A percentile compares a stretch with the other conserved stretches of the same genome.
Evolutionary conservation across 2,888 invertebrate genomes (phyloP).

Genomic region (Mactromeris polynyma): DNA sequence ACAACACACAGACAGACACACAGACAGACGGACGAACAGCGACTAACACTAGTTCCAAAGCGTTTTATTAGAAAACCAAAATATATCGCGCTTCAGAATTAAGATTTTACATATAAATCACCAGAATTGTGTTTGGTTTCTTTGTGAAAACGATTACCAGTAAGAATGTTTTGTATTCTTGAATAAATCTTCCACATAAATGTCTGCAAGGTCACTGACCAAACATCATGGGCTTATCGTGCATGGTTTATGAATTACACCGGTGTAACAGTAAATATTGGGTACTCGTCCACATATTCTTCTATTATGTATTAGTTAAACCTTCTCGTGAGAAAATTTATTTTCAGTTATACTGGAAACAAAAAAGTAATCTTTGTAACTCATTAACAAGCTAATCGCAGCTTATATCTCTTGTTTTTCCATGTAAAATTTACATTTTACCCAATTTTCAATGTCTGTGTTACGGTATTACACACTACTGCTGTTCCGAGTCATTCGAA

Average conservation of each 20-base stretch:
- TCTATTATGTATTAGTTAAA: neutral
- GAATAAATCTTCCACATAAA: too few species aligned
- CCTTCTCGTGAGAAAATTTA: slow-evolving; percentile 55
- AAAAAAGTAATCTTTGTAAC: slow-evolving; percentile 40
- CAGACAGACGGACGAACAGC: too few species aligned
- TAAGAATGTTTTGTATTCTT: too few species aligned
- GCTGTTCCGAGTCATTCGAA: slow-evolving; percentile 55
- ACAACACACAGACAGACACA: too few species aligned
- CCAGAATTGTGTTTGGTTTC: too few species aligned
- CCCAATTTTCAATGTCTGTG: slow-evolving; percentile 37
- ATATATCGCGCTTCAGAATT: too few species aligned
- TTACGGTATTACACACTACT: slow-evolving; percentile 38
- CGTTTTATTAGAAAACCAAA: too few species aligned
- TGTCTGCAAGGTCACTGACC: neutral
- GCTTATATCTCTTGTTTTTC: slow-evolving; percentile 46
- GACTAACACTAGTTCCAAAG: too few species aligned
- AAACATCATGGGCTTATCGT: neutral
- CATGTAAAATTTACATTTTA: slow-evolving; percentile 38
- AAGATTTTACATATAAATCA: too few species aligned
- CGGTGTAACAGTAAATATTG: neutral
- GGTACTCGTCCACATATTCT: neutral
- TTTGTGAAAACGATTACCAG: too few species aligned
- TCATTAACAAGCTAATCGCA: slow-evolving; percentile 57
- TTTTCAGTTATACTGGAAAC: slow-evolving; percentile 16
- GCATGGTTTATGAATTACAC: neutral